Evolutionary conservation across 1,140 invertebrate genomes (phyloP), one percentile per base, ranked within the genome.

Genomic region (Lerema accius): DNA sequence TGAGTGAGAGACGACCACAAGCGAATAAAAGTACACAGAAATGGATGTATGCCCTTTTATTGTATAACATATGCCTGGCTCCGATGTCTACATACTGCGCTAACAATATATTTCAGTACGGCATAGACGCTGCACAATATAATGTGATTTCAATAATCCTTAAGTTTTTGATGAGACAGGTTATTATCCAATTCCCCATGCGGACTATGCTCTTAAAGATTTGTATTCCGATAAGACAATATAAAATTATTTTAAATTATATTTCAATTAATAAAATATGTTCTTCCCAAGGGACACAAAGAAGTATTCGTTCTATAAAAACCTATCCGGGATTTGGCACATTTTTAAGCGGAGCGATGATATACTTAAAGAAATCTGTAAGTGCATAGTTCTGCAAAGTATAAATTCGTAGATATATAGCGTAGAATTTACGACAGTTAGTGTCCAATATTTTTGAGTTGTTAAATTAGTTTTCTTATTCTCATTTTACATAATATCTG

Each of bases 331-430:
- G 14, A 88, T 88, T 72, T 89, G 86, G 86, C 78, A 89, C 67
- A 86, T 88, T 48, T 89, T 89, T 81, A 86, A 88, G 71, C 80
- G 69, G 67, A n/a, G n/a, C n/a, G n/a, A n/a, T n/a, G 76, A 83
- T 32, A 43, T 73, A 10, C 39, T 73, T 45, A 80, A 70, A 75
- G 28, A 48, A 48, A 56, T 64, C 76, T 75, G 87, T 90, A 86
- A 90, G 87, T 87, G 85, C 87, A 90, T 88, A 84, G 87, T 88
- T 87, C 85, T 87, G 87, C 87, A 90, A 82, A 78, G 69, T 68
- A 69, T 60, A 63, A 46, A 56, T 28, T 62, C 46, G 17, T 76
- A 68, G 56, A 58, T 65, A 9, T 45, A 56, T 7, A 32, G 7
- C 1, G 9, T 7, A 7, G 28, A 9, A 32, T 7, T 32, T 7